Base-by-base conservation (phyloP, 2,888 invertebrate genomes). In the Blastobasis adustella region DNA sequence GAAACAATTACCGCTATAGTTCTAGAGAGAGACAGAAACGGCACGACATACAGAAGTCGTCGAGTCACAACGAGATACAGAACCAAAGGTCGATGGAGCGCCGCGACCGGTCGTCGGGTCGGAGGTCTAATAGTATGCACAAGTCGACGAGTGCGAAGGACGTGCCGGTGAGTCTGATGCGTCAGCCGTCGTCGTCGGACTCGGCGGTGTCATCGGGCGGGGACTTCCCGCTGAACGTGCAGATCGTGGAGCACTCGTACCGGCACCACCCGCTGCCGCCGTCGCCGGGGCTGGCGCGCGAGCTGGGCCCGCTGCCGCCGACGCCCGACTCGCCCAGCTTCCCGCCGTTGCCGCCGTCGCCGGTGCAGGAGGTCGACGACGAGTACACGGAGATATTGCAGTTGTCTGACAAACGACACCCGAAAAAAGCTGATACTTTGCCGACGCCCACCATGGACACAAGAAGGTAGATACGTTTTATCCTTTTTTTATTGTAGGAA, bases 281-380 rank as follows among this genome's bases (percentile, higher is more conserved):
- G 9, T 87, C 88, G 1, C 86, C 86, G 0, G 80, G 69, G 47
- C 71, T 78, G 56, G 73, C 61, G 5, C 89, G 82, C 54, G 89
- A 89, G 10, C 75, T 85, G 73, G 89, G 89, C 1, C 89, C 89
- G 4, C 62, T 89, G 40, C 89, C 89, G 10, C 85, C 79, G 58
- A 88, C 89, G 2, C 89, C 89, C 10, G 89, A 88, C 49, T 89
- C 89, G 1, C 89, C 89, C 5, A 86, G 82, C 49, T 93, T 95
- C 69, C 95, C 95, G 23, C 95, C 95, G 42, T 80, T 96, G 54
- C 96, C 96, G 6, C 96, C 95, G 0, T 95, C 95, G 0, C 95
- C 95, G 0, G 94, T 94, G 7, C 94, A 94, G 76, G 95, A 94
- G 79, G 93, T 93, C 54, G 92, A 93, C 64, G 93, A 94, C 63